Base-by-base conservation (phyloP, 2,888 invertebrate species). In the Agriopis leucophaearia region DNA sequence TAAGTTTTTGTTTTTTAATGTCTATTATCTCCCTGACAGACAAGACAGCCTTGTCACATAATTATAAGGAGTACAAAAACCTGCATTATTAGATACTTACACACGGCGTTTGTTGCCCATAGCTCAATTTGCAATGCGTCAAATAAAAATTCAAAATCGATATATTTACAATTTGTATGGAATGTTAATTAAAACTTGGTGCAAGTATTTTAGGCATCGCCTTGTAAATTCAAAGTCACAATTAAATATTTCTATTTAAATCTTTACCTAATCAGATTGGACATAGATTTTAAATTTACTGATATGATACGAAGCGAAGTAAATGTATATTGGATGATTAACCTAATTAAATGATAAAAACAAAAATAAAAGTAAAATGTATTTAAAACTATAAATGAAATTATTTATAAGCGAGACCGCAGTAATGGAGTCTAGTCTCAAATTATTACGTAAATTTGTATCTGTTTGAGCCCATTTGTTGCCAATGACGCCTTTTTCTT, bases 41-140 rank as follows among this genome's bases (percentile, higher is more conserved):
- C 3, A 27, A 27, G 3, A 48, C 3, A 1, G 1, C 27, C 27
- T 27, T 27, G 18, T 48, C 6, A 18, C 3, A 48, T 15, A 18
- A 44, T n/a, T 55, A 59, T 12, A 16, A 45, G 12, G 40, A 62
- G 66, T 67, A 67, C 62, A 67, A 67, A 66, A 52, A 15, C 27
- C 27, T 5, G 3, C 16, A 8, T 16, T 9, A 16, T 35, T 42
- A 48, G 10, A 57, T 42, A 36, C 13, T 15, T 27, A 12, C 15
- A 13, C 48, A 55, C n/a, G 62, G 57, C 61, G 35, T 51, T 16
- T 45, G 10, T 13, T 60, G 66, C 58, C 8, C 62, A 47, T 38
- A 13, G 66, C 66, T 67, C 66, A 67, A 67, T 3, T 13, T 57
- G 48, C 54, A 54, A 67, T 67, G 66, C 66, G 51, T 62, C 66